A percentile compares a stretch with the other conserved stretches of the same genome.
Conservation (phyloP, 2,797 vertebrate species). For the Lophotriccus pileatus region DNA sequence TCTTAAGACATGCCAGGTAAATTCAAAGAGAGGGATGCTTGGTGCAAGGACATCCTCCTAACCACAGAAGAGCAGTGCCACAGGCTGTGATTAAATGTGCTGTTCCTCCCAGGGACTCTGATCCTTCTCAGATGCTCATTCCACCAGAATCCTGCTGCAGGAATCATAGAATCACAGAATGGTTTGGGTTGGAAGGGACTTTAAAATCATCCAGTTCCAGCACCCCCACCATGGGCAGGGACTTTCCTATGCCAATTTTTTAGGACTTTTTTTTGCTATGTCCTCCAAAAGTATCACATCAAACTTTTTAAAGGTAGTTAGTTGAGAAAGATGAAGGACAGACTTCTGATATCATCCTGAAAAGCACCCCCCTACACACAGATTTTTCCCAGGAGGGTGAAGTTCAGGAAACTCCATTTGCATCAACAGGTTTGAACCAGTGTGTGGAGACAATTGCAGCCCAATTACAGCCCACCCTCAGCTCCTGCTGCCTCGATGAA, state of each 20-base stretch:
- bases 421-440: slow-evolving; percentile 2
- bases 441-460: neutral
- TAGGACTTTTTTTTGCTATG: neutral
- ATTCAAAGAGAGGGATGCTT: neutral
- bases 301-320: neutral
- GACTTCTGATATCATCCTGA: neutral
- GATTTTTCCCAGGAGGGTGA: neutral
- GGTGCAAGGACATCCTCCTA: neutral
- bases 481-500: neutral
- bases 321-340: neutral
- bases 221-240: neutral
- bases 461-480: neutral
- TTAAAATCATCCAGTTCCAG: neutral
- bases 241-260: neutral
- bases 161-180: neutral
- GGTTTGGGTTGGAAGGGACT: neutral
- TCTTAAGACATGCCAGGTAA: slow-evolving; percentile 38
- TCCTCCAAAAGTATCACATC: neutral
- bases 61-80: neutral
- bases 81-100: neutral
- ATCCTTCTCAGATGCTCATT: neutral
- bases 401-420: neutral
- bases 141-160: neutral
- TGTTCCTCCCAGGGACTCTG: neutral
- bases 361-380: neutral